Conservation (phyloP, 2,888 invertebrate species). For the Drosophila anomalipes region DNA sequence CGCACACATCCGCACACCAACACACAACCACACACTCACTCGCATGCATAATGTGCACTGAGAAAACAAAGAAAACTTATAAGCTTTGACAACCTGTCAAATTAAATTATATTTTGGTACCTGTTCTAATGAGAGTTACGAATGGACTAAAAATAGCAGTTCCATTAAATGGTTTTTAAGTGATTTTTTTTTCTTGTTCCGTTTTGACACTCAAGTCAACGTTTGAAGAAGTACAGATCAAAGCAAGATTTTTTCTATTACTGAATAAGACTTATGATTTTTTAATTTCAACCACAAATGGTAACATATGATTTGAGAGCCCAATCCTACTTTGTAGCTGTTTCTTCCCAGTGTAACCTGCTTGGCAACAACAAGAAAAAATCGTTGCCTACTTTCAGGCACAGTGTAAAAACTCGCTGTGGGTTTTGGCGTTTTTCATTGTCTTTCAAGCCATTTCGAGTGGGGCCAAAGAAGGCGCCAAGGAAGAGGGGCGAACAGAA, state of each 20-base stretch:
- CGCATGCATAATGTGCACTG: conserved; percentile 8
- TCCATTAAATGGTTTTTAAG: too few species aligned
- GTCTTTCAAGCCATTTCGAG: conserved; percentile 15
- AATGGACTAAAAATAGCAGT: neutral
- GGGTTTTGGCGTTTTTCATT: conserved; percentile 32
- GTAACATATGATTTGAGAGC: too few species aligned
- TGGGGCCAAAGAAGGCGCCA: neutral
- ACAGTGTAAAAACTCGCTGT: conserved; percentile 46
- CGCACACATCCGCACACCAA: neutral
- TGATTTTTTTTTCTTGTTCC: too few species aligned
- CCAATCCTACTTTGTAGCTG: fast-evolving
- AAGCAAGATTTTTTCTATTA: too few species aligned
- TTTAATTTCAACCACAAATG: too few species aligned
- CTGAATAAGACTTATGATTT: too few species aligned
- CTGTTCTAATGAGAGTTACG: neutral
- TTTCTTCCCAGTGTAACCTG: neutral
- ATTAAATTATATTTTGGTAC: neutral
- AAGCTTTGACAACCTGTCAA: neutral
- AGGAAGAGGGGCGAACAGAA: neutral
- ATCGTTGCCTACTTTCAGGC: conserved; percentile 70
- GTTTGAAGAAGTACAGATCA: too few species aligned
- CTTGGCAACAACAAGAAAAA: conserved; percentile 8
- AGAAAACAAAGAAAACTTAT: neutral
- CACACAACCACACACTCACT: neutral
- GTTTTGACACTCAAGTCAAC: too few species aligned